Evolutionary conservation across 1,140 invertebrate species (phyloP).

Genomic region (Choristoneura fumiferana): DNA sequence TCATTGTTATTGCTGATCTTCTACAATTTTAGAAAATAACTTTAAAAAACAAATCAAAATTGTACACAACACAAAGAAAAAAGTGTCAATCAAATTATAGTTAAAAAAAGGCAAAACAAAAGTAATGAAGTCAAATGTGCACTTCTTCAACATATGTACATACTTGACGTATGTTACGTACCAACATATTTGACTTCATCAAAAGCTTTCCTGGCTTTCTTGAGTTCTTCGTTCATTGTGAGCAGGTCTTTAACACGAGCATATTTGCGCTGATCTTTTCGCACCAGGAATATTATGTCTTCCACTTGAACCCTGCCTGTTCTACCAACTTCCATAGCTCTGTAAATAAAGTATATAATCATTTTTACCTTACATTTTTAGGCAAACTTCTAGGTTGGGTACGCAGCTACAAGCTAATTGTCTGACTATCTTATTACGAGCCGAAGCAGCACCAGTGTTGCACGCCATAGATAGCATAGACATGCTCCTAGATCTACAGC

Average conservation of each 20-base stretch:
- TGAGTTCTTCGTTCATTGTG: slow-evolving; percentile 99
- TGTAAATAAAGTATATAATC: slow-evolving; percentile 62
- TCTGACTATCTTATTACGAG: no score
- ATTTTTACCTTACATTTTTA: no score
- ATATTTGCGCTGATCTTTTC: slow-evolving; percentile 98
- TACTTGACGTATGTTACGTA: slow-evolving; percentile 41
- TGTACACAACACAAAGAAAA: neutral
- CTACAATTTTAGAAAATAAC: slow-evolving; percentile 67
- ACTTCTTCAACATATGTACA: neutral
- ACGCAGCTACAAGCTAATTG: no score
- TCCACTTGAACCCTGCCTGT: slow-evolving; percentile 97
- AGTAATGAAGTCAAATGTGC: neutral
- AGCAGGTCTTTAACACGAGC: slow-evolving; percentile 98
- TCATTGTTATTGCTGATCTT: slow-evolving; percentile 71
- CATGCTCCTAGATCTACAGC: no score
- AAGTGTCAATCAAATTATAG: neutral
- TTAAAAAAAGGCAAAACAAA: neutral
- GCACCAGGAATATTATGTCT: slow-evolving; percentile 98
- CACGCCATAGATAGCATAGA: no score
- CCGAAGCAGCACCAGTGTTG: no score
- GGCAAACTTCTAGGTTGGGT: no score
- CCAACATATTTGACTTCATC: slow-evolving; percentile 97
- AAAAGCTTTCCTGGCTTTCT: slow-evolving; percentile 99
- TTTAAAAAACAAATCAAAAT: slow-evolving; percentile 26
- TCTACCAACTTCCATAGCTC: slow-evolving; percentile 98